Conservation (phyloP, 2,888 invertebrate species). For the Cantharis rufa region DNA sequence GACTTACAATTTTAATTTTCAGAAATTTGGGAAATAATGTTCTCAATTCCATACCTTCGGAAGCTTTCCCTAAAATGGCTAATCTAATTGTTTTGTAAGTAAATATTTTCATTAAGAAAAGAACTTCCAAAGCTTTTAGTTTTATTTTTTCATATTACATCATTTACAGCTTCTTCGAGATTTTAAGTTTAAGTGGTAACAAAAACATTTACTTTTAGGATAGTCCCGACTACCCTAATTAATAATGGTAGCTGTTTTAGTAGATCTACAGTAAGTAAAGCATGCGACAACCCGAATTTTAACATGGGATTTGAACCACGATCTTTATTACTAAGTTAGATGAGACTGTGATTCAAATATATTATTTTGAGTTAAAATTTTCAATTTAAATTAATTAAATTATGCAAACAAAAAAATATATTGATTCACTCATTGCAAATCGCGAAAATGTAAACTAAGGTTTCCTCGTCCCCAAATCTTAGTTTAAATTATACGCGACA, state of each 20-base stretch:
- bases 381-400: no score
- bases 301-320: background rate
- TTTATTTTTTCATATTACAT: background rate
- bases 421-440: no score
- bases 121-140: background rate
- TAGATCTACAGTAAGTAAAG: background rate
- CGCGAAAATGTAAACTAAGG: no score
- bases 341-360: no score
- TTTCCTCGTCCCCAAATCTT: no score
- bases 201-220: background rate
- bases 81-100: conserved; percentile 83
- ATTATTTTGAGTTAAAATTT: no score
- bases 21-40: conserved; percentile 80
- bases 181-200: background rate
- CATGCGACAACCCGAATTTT: background rate
- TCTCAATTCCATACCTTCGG: conserved; percentile 68
- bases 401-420: no score
- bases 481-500: no score
- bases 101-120: conserved; percentile 24
- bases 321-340: background rate
- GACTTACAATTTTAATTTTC: conserved; percentile 47
- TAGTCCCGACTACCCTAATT: background rate
- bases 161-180: background rate
- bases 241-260: background rate
- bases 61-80: conserved; percentile 72